Evolutionary conservation across 2,797 vertebrate species (phyloP).

Genomic region (Sebastes diaconus): DNA sequence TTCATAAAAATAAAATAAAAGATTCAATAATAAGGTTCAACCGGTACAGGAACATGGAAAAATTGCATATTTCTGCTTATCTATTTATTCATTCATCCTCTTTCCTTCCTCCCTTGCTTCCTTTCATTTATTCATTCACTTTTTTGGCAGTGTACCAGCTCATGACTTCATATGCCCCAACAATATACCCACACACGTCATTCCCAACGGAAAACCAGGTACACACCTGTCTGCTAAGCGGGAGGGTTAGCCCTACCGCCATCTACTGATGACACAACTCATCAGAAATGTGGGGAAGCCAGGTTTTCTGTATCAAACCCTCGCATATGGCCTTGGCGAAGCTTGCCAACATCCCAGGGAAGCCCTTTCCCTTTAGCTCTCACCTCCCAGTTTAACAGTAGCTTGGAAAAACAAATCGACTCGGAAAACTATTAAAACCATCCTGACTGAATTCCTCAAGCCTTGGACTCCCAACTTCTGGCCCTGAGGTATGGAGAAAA

Average conservation of each 20-base stretch:
- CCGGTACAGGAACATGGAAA: not conserved
- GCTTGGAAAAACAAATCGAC: conserved; percentile 81
- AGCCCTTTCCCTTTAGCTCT: conserved; percentile 70
- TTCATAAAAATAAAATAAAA: no score
- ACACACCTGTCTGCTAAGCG: conserved; percentile 37
- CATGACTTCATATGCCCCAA: not conserved
- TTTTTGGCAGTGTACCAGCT: not conserved
- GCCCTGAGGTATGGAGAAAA: conserved; percentile 79
- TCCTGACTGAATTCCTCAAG: conserved; percentile 75
- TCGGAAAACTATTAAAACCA: conserved; percentile 82
- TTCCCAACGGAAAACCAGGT: not conserved
- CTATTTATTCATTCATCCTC: not conserved
- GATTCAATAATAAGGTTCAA: no score
- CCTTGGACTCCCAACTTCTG: conserved; percentile 73
- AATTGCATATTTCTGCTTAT: no score
- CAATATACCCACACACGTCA: not conserved
- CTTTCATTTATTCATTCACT: not conserved
- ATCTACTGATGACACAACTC: conserved; percentile 54
- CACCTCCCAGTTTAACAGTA: conserved; percentile 74
- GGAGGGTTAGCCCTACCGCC: conserved; percentile 29
- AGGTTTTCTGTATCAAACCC: conserved; percentile 53
- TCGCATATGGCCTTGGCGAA: conserved; percentile 63
- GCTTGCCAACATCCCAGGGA: conserved; percentile 79
- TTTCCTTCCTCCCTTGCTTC: not conserved
- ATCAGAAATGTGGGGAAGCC: conserved; percentile 44